Evolutionary conservation across 2,113 vertebrate genomes (phyloP).

Genomic region (Aspidoscelis tigris): DNA sequence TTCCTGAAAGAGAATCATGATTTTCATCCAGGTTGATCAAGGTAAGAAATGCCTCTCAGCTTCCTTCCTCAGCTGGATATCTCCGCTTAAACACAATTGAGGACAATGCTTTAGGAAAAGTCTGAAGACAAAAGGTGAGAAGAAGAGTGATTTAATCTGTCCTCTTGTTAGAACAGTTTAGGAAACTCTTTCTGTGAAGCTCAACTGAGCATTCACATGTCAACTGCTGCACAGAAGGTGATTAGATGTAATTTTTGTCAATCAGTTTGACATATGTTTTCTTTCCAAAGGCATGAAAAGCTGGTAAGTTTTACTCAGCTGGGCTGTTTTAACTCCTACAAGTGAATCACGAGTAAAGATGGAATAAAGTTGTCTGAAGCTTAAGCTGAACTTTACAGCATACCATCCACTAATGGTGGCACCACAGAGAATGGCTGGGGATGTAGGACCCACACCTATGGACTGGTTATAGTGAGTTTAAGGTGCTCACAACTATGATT

Average conservation of each 20-base stretch:
- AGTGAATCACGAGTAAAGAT: not conserved
- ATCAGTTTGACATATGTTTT: constrained; percentile 16
- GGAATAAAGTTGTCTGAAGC: not conserved
- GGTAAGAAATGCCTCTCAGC: not conserved
- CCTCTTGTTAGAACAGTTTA: constrained; percentile 6
- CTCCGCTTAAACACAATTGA: constrained; percentile 21
- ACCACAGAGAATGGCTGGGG: not conserved
- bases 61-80: constrained; percentile 7
- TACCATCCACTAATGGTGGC: not conserved
- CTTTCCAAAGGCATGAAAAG: constrained; percentile 1
- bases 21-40: not conserved
- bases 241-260: constrained; percentile 14
- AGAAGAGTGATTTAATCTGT: constrained; percentile 3
- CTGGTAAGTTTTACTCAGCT: not conserved
- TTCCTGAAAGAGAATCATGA: not conserved
- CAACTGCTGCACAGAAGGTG: not conserved
- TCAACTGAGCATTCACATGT: not conserved
- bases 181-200: not conserved
- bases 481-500: not conserved
- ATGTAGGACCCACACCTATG: not conserved
- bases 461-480: not conserved
- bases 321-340: rapidly evolving
- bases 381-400: not conserved
- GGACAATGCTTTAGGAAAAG: not conserved
- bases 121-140: constrained; percentile 1